phyloP scores from a whole-genome alignment of 2,888 invertebrate genomes.

The Alcis repandata region DNA sequence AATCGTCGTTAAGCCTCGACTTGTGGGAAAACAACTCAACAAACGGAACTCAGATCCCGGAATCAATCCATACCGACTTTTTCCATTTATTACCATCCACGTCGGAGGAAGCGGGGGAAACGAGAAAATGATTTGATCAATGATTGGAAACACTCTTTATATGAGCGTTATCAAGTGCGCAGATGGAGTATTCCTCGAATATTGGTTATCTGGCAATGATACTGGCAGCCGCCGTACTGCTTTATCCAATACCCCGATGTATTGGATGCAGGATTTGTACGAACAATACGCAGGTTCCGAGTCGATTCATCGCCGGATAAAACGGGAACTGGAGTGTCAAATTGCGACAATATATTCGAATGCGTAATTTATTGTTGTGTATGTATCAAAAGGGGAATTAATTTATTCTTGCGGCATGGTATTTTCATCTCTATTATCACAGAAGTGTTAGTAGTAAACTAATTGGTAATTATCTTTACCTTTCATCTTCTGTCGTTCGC shows the following conservation, averaged over 20 bases:
- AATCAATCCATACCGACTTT: conserved; percentile 66
- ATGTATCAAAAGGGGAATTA: too few relatives aligned
- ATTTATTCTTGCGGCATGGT: too few relatives aligned
- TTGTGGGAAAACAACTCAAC: conserved; percentile 53
- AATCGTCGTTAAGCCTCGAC: conserved; percentile 19
- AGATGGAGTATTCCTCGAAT: conserved; percentile 36
- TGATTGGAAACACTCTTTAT: conserved; percentile 56
- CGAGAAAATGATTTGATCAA: conserved; percentile 63
- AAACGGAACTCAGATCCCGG: conserved; percentile 60
- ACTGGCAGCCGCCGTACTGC: conserved; percentile 11
- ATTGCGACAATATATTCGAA: neutral
- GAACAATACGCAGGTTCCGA: conserved; percentile 18
- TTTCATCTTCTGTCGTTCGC: conserved; percentile 7
- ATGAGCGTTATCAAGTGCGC: conserved; percentile 43
- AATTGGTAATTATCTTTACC: conserved; percentile 3
- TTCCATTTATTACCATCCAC: conserved; percentile 62
- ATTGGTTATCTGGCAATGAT: conserved; percentile 38
- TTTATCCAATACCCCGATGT: conserved; percentile 21
- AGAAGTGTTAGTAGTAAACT: neutral
- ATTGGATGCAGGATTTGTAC: conserved; percentile 29
- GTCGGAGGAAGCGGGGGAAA: conserved; percentile 57
- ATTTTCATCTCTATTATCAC: too few relatives aligned
- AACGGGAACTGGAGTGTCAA: conserved; percentile 1
- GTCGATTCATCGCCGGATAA: neutral
- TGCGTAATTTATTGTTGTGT: too few relatives aligned